phyloP scores from a whole-genome alignment of 2,888 invertebrate species.

The Oxyscelio sp. region DNA sequence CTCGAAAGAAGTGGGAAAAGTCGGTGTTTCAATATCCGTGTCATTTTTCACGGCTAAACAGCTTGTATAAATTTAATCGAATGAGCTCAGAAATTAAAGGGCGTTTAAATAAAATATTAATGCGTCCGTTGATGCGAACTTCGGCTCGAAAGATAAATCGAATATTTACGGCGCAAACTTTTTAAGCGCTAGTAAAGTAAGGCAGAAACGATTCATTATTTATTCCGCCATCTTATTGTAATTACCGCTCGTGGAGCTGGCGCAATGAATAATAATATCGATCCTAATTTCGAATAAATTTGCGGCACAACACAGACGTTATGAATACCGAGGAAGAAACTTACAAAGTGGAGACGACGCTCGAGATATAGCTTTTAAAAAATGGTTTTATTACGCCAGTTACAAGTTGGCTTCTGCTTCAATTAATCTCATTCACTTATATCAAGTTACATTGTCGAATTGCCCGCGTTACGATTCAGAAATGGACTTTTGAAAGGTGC shows the following conservation, averaged over 20 bases:
- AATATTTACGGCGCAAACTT: conserved; percentile 16
- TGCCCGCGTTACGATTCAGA: no score
- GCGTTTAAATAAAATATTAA: conserved; percentile 21
- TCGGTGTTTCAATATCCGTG: neutral
- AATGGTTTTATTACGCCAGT: conserved; percentile 20
- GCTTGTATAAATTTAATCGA: conserved; percentile 19
- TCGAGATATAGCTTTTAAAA: conserved; percentile 7
- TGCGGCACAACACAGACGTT: conserved; percentile 16
- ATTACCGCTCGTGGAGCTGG: conserved; percentile 36
- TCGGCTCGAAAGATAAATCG: conserved; percentile 17
- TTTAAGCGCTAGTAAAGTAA: conserved; percentile 28
- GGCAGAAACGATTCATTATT: conserved; percentile 33
- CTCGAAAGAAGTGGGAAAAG: neutral
- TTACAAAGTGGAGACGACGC: neutral
- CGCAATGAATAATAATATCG: conserved; percentile 58
- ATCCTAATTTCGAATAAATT: conserved; percentile 49
- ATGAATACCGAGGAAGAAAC: conserved; percentile 3
- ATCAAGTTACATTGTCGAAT: no score
- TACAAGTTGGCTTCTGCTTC: conserved; percentile 7
- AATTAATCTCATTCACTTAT: conserved; percentile 39
- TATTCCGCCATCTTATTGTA: conserved; percentile 48
- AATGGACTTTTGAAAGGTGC: no score
- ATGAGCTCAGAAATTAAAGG: conserved; percentile 23
- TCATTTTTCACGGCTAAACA: conserved; percentile 5
- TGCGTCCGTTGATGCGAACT: conserved; percentile 8